These are phyloP conservation scores for Astyanax mexicanus DNA, from an alignment of 2,797 vertebrate species.

Conservation along the genomic window DNA sequence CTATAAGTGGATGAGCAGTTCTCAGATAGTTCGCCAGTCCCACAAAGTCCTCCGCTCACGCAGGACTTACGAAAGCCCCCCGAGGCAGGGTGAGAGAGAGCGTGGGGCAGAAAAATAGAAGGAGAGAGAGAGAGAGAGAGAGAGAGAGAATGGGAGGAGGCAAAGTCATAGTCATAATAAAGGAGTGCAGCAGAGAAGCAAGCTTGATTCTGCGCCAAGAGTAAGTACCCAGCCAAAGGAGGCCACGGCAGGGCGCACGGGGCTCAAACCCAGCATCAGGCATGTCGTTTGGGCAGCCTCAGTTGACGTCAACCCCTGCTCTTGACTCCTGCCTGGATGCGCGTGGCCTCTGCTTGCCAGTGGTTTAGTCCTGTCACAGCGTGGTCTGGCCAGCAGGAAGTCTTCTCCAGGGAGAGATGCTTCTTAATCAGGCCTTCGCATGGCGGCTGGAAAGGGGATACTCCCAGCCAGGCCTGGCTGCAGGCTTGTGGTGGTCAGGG, in stretches of 20 bases:
- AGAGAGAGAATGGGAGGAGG: neutral
- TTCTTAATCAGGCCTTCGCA: constrained; percentile 66
- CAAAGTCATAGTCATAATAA: neutral
- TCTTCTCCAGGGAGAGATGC: constrained; percentile 65
- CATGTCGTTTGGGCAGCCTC: constrained; percentile 55
- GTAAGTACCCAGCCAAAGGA: constrained; percentile 3
- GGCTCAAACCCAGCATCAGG: constrained; percentile 31
- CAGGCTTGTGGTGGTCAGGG: constrained; percentile 62
- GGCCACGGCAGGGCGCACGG: constrained; percentile 1
- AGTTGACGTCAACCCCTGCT: constrained; percentile 57
- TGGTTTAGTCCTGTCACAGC: constrained; percentile 56
- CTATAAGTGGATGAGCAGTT: constrained; percentile 70
- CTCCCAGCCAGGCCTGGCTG: constrained; percentile 62
- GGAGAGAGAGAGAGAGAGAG: neutral
- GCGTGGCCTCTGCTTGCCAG: constrained; percentile 51
- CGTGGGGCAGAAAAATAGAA: neutral
- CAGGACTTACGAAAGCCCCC: constrained; percentile 75
- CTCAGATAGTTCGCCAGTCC: constrained; percentile 62
- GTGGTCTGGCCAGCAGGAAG: constrained; percentile 59
- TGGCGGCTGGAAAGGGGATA: constrained; percentile 64
- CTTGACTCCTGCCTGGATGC: constrained; percentile 49
- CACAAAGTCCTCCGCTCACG: constrained; percentile 77
- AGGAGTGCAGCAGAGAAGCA: constrained; percentile 6
- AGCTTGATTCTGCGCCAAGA: constrained; percentile 4
- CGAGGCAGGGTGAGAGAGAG: constrained; percentile 55